These are phyloP conservation scores for Leptinotarsa lineolata DNA, from an alignment of 1,140 invertebrate species.

Conservation along the genomic window DNA sequence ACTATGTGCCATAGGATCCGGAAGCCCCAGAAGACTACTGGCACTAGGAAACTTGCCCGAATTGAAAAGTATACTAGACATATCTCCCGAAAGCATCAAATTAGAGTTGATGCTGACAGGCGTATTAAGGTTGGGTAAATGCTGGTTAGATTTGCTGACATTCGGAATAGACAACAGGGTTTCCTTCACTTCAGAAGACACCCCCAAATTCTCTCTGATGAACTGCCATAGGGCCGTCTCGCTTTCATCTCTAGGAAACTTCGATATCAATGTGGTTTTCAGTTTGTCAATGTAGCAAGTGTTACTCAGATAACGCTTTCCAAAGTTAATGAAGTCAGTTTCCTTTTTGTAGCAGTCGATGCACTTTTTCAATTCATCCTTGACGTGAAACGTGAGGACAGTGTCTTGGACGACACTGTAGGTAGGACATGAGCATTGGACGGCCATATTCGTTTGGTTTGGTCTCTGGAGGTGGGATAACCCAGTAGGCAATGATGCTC, in stretches of 20 bases:
- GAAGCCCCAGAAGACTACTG: conserved; percentile 62
- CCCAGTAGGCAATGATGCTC: conserved; percentile 88
- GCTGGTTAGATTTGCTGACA: conserved; percentile 58
- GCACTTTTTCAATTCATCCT: conserved; percentile 85
- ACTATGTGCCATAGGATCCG: conserved; percentile 70
- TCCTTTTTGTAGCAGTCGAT: conserved; percentile 83
- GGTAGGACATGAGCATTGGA: conserved; percentile 87
- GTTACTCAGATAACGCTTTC: conserved; percentile 72
- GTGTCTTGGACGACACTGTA: conserved; percentile 81
- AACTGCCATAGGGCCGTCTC: conserved; percentile 68
- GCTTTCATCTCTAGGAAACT: conserved; percentile 69
- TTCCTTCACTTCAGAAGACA: conserved; percentile 61
- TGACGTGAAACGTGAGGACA: conserved; percentile 78
- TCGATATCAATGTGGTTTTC: conserved; percentile 68
- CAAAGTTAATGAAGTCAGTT: conserved; percentile 78
- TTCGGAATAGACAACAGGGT: conserved; percentile 61
- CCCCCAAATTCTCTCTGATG: conserved; percentile 62
- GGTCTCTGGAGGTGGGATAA: conserved; percentile 90
- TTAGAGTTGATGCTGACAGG: conserved; percentile 61
- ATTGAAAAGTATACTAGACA: conserved; percentile 65
- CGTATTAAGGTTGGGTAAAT: conserved; percentile 50
- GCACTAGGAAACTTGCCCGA: conserved; percentile 64
- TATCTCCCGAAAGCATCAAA: conserved; percentile 65
- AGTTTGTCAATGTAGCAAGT: conserved; percentile 80
- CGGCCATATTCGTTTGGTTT: conserved; percentile 88